These are phyloP conservation scores for Dolichomitus sp. DNA, from an alignment of 2,888 invertebrate species.

Conservation along the genomic window DNA sequence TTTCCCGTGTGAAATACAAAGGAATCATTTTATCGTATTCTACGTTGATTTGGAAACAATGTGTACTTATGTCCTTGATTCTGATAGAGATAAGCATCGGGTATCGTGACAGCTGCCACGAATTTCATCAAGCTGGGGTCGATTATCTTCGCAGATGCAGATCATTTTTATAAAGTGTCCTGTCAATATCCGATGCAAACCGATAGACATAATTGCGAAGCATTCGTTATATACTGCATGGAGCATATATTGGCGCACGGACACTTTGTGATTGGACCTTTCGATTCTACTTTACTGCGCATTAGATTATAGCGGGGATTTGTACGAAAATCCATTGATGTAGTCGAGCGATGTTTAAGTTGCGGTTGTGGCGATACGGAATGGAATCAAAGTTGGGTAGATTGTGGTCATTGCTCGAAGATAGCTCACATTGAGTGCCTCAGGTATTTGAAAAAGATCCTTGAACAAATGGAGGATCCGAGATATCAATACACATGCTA, in stretches of 20 bases:
- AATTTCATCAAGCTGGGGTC: neutral
- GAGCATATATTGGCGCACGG: conserved; percentile 10
- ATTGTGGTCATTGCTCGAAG: neutral
- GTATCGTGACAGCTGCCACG: neutral
- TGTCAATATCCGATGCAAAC: conserved; percentile 1
- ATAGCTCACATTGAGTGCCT: neutral
- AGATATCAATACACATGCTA: neutral
- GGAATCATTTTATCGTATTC: conserved; percentile 1
- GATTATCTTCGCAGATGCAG: neutral
- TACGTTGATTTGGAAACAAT: conserved; percentile 9
- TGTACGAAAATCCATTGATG: neutral
- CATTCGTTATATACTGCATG: conserved; percentile 27
- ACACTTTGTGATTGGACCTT: neutral
- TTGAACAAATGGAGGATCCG: neutral
- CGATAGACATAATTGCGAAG: conserved; percentile 35
- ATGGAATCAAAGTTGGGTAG: neutral
- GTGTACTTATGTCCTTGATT: conserved; percentile 9
- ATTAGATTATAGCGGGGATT: neutral
- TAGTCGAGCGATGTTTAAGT: conserved; percentile 8
- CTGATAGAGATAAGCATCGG: neutral
- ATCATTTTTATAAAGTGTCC: neutral
- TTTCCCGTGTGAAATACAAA: too few relatives aligned
- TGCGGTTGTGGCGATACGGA: neutral
- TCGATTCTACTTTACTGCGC: neutral
- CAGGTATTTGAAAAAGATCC: neutral